Evolutionary conservation across 2,113 vertebrate genomes (phyloP), one percentile per base, ranked within the genome.

Genomic region (Nycticebus coucang): DNA sequence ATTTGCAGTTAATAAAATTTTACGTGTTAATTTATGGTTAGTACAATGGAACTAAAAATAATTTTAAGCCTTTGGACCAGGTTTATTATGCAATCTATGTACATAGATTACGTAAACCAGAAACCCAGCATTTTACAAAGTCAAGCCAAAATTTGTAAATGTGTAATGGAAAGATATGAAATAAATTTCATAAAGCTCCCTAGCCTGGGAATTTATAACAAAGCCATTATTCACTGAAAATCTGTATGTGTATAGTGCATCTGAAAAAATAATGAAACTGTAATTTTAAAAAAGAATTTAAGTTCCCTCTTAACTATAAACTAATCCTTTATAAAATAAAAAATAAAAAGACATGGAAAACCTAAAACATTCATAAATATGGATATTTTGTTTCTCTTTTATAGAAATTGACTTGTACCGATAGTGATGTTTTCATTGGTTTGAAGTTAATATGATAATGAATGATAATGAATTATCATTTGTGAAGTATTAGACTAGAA

Each of bases 81-180:
- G 69, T 96, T 98, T 98, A 94, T 97, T 97, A 91, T 91, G 95
- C 95, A 78, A 30, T 97, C 97, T 98, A 83, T 53, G 86, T 98
- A 84, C 85, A 45, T 82, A 96, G 95, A 81, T 98, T 97, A 95
- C 91, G 97, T 97, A 97, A 98, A 96, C 97, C 92, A 69, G 95
- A 97, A 97, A 98, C 93, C 93, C 94, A 96, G 12, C 41, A 87
- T 96, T 98, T 98, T 98, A 95, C 97, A 97, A 97, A 97, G 93
- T 97, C 87, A 97, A 94, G 97, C 85, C 94, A 97, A 79, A 97
- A 96, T 98, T 98, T 97, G 92, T 95, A 93, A 97, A 91, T 98
- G 97, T 98, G 98, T 98, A 98, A 98, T 98, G 97, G 98, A 98
- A 98, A 98, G 97, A 97, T 95, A 75, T 97, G 87, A 98, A 98